Base-by-base conservation (phyloP, 1,140 invertebrate species). In the Diplogasteroides magnus region DNA sequence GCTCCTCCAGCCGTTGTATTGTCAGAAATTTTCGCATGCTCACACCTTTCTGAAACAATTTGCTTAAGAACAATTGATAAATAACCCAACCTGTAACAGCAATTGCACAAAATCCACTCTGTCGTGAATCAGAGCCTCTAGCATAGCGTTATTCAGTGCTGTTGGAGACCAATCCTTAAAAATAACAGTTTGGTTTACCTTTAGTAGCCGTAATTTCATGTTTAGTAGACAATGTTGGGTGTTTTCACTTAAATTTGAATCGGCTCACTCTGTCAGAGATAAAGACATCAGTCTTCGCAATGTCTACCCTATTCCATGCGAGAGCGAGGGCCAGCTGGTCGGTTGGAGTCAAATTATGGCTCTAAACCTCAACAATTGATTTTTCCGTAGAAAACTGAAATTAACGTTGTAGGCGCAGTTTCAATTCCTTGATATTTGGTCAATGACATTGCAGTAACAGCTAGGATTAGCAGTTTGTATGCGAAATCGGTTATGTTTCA, bases 31-130 rank as follows among this genome's bases (percentile, higher is more conserved):
- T 94, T 74, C 91, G 88, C 92, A 98, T 97, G 73, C 91, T 94
- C 23, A 98, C 92, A n/a, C 95, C 95, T 83, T 97, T 96, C 84
- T 98, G 94, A 2, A 97, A n/a, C n/a, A n/a, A n/a, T n/a, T n/a
- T n/a, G n/a, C n/a, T n/a, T n/a, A n/a, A n/a, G n/a, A n/a, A n/a
- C n/a, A n/a, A n/a, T n/a, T n/a, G n/a, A n/a, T n/a, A n/a, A n/a
- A n/a, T n/a, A n/a, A n/a, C n/a, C n/a, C n/a, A n/a, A n/a, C n/a
- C n/a, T n/a, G n/a, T 2, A 97, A n/a, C n/a, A n/a, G n/a, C n/a
- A n/a, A n/a, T n/a, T n/a, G n/a, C n/a, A n/a, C n/a, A n/a, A n/a
- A n/a, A n/a, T n/a, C n/a, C n/a, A n/a, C n/a, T n/a, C n/a, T n/a
- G n/a, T n/a, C n/a, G n/a, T n/a, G n/a, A n/a, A n/a, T n/a, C 48